phyloP scores from a whole-genome alignment of 2,888 invertebrate species.

The Tetrapedia diversipes region DNA sequence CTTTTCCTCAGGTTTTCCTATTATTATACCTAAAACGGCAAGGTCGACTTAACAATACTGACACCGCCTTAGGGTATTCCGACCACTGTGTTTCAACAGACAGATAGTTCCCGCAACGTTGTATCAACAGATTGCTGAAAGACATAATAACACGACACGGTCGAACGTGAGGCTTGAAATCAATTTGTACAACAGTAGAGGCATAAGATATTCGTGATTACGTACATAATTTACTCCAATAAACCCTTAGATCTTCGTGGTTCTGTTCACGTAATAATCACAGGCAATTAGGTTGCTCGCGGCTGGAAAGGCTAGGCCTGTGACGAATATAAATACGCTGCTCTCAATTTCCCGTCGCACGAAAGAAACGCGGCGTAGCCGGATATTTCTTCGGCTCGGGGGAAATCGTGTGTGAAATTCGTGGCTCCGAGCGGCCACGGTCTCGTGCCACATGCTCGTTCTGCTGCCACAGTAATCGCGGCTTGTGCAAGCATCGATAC shows the following conservation, averaged over 20 bases:
- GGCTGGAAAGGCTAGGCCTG: not conserved
- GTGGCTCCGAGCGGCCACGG: constrained; percentile 33
- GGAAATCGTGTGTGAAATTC: constrained; percentile 49
- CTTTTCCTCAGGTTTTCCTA: no score
- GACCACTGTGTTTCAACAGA: no score
- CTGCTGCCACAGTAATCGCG: constrained; percentile 33
- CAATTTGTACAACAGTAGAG: not conserved
- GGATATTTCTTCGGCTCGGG: constrained; percentile 13
- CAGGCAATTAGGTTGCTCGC: not conserved
- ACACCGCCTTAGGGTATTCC: no score
- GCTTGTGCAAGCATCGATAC: constrained; percentile 28
- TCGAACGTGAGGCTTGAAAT: not conserved
- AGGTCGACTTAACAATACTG: no score
- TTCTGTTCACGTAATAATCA: not conserved
- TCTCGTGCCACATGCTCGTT: constrained; percentile 35
- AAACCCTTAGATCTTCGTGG: not conserved
- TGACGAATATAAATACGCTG: constrained; percentile 21
- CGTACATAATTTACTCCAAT: not conserved
- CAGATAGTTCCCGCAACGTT: no score
- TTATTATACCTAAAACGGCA: no score
- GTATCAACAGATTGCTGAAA: not conserved
- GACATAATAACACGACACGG: not conserved
- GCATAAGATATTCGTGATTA: not conserved
- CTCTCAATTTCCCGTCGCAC: constrained; percentile 9
- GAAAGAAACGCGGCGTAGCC: not conserved